These are phyloP conservation scores for Halichondria panicea DNA, from an alignment of 37 sponge, comb jelly and placozoan species.

Conservation along the genomic window DNA sequence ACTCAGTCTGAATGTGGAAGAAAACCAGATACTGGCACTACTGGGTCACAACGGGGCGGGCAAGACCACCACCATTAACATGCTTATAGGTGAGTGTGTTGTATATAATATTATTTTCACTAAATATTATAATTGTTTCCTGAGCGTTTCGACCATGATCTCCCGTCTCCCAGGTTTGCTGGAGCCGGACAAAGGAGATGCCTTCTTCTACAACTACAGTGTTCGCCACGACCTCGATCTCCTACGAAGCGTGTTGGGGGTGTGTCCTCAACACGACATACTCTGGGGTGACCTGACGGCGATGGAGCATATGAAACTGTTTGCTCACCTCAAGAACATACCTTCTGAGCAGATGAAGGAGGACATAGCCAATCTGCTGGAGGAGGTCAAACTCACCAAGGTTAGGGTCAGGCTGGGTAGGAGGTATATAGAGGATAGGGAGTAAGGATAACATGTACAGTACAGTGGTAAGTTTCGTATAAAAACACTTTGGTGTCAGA, in stretches of 20 bases:
- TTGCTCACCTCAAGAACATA: conserved; percentile 65
- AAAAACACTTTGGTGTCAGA: no score
- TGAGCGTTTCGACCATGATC: no score
- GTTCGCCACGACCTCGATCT: conserved; percentile 62
- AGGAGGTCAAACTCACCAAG: conserved; percentile 57
- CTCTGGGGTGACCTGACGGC: conserved; percentile 85
- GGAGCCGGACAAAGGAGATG: conserved; percentile 53
- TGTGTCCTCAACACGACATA: conserved; percentile 87
- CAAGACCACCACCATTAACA: conserved; percentile 86
- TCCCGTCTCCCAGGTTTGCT: no score
- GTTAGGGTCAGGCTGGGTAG: no score
- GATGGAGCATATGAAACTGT: conserved; percentile 72
- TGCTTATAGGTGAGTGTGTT: conserved; percentile 52
- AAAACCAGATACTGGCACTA: conserved; percentile 73
- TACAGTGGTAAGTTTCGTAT: no score
- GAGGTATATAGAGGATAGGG: no score
- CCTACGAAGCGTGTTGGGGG: conserved; percentile 72
- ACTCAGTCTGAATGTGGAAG: conserved; percentile 26
- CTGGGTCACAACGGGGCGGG: conserved; percentile 90
- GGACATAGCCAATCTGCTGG: conserved; percentile 57
- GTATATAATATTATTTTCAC: conserved; percentile 1
- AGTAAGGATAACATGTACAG: no score
- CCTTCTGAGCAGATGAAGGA: conserved; percentile 21
- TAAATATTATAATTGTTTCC: background rate
- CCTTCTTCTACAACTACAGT: conserved; percentile 62